Base-by-base conservation (phyloP, 1,140 invertebrate species). In the Drosophila quadrilineata region DNA sequence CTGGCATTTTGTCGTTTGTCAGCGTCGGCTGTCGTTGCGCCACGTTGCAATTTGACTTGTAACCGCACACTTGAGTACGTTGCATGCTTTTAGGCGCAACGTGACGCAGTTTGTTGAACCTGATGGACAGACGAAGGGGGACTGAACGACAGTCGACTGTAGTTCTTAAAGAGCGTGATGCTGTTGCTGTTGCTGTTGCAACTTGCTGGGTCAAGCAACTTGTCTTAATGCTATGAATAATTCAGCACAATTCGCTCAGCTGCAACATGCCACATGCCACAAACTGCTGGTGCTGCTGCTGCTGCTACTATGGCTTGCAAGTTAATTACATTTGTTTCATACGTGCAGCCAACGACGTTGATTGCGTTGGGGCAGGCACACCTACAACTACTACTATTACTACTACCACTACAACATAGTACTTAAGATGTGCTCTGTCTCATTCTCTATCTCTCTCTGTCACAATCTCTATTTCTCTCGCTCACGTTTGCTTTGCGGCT, bases 51-150 rank as follows among this genome's bases (percentile, higher is more conserved):
- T 84, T 74, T 84, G 74, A 84, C 77, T 85, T 77, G 64, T 59
- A 74, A 80, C 75, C 75, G 71, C 75, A 79, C 71, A 79, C 75
- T 79, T 74, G 60, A 85, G 50, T 50, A 24, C 43, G 77, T 65
- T 84, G 73, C 79, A 66, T 77, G 79, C 73, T 84, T 84, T 84
- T 84, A 84, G 77, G 77, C 77, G 73, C 77, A 84, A 85, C 73
- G 73, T 82, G 73, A 66, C 60, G 77, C 77, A 85, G 77, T 84
- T 84, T 84, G 79, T 84, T 84, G 77, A 84, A 84, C 77, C 65
- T 84, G 58, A 53, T 54, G 48, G n/a, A n/a, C n/a, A n/a, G n/a
- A n/a, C n/a, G n/a, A n/a, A n/a, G n/a, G n/a, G n/a, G n/a, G n/a
- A n/a, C n/a, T n/a, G n/a, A n/a, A n/a, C n/a, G n/a, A n/a, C n/a